Conservation (phyloP, 1,140 invertebrate species). For the Latrodectus geometricus region DNA sequence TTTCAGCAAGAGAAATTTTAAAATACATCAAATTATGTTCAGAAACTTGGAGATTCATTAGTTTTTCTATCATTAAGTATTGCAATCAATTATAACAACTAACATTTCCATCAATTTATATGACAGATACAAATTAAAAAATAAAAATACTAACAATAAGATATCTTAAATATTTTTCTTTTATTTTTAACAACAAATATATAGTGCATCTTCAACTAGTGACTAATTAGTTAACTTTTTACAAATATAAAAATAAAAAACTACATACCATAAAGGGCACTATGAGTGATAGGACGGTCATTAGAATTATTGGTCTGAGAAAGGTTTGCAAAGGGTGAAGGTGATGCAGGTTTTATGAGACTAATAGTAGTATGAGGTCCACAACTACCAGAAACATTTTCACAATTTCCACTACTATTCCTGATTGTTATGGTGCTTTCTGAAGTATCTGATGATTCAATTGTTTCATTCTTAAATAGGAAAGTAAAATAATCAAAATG, state of each 20-base stretch:
- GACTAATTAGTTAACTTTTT: not conserved
- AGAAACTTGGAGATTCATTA: too few relatives aligned
- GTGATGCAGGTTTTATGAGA: slow-evolving; percentile 56
- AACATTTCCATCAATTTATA: too few relatives aligned
- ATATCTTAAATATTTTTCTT: too few relatives aligned
- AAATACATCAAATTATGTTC: too few relatives aligned
- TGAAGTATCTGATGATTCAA: slow-evolving; percentile 10
- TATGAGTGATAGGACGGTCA: slow-evolving; percentile 53
- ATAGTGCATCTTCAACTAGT: too few relatives aligned
- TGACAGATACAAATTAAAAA: too few relatives aligned
- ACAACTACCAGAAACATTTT: slow-evolving; percentile 33
- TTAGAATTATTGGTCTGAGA: slow-evolving; percentile 37
- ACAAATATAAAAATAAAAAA: not conserved
- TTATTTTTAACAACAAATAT: too few relatives aligned
- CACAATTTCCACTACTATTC: slow-evolving; percentile 33
- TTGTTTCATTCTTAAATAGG: slow-evolving; percentile 37
- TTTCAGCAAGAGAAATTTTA: too few relatives aligned
- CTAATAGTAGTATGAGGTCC: slow-evolving; percentile 55
- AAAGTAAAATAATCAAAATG: not conserved
- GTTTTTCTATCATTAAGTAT: too few relatives aligned
- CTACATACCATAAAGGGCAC: slow-evolving; percentile 48
- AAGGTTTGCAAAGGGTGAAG: slow-evolving; percentile 34
- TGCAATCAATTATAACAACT: too few relatives aligned
- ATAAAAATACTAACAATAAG: too few relatives aligned
- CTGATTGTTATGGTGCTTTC: slow-evolving; percentile 40